Base-by-base conservation (phyloP, 2,797 vertebrate genomes). In the Eulemur coronatus region DNA sequence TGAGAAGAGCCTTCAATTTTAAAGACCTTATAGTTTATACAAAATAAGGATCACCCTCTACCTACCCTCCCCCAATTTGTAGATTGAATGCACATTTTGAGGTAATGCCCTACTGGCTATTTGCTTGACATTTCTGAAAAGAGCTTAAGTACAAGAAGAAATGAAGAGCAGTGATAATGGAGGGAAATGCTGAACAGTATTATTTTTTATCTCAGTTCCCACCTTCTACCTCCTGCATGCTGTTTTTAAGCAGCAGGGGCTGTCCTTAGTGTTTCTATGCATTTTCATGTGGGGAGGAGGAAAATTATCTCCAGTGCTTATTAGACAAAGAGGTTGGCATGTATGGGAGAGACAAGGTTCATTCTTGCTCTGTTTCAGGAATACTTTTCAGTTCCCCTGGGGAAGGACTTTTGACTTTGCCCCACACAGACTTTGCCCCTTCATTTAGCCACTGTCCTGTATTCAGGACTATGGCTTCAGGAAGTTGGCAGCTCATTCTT, bases 81-180 rank as follows among this genome's bases (percentile, higher is more conserved):
- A 85, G 69, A 90, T 41, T 86, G 26, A 89, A 80, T 89, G 70
- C 78, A 28, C 38, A 55, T 84, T 96, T 92, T 41, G 33, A 86
- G 79, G 85, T 95, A 95, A 93, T 76, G 52, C 10, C 33, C 80
- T 69, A 59, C 18, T 76, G 84, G 88, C 61, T 95, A 81, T 97
- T 97, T 96, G 78, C 69, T 87, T 95, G 94, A 95, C 84, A 86
- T 97, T 95, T 97, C 85, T 87, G 50, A 52, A 88, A 79, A 95
- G 72, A 86, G 61, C 61, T 52, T 75, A 91, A 76, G 67, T 48
- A 78, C 5, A 88, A 90, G 81, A 97, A 91, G 57, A 81, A 97
- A 89, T 46, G 41, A 93, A 61, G 73, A 87, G n/a, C 48, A 35
- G 24, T 63, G 85, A 67, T 76, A 85, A 94, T 73, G 81, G 67